Evolutionary conservation across 2,113 vertebrate species (phyloP), one percentile per base, ranked within the genome.

Genomic region (Lutjanus erythropterus): DNA sequence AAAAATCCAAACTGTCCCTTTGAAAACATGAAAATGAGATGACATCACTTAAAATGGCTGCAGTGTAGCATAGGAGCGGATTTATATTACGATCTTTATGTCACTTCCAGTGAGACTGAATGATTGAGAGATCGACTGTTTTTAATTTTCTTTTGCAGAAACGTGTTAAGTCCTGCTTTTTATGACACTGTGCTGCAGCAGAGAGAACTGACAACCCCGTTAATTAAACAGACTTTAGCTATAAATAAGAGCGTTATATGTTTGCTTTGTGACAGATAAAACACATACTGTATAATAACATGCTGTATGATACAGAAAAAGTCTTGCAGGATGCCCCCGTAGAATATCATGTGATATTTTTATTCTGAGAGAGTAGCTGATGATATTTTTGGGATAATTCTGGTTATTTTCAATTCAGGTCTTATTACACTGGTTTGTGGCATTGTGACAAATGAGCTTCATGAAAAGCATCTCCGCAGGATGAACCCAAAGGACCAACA

Each of bases 131-230:
- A 46, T 14, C 3, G 6, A 6, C 29, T 56, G 70, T 61, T 59
- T 67, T 78, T 53, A 62, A 69, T 79, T 62, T 55, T 35, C n/a
- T 49, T 56, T 27, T 19, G 46, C n/a, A 9, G 33, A 21, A n/a
- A 42, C 41, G 56, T 55, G 46, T 44, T 53, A 42, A 71, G 37
- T 27, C 37, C 15, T 18, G 10, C 12, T 71, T 18, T 37, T 60
- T 47, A 60, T 47, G n/a, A 73, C 19, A 9, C 31, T 27, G 42
- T 14, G 0, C 12, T 39, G 19, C 14, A 15, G 52, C 25, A 46
- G 31, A 49, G 46, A 52, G 37, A 39, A 59, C 53, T 37, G 70
- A 47, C 21, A 58, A 35, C 5, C 21, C 5, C 5, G 61, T n/a
- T 73, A 27, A 39, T 61, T 49, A 29, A 16, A 25, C 69, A 46